A percentile compares a stretch with the other conserved stretches of the same genome.
Evolutionary conservation across 2,888 invertebrate genomes (phyloP).

Genomic region (Xylophagus ater): DNA sequence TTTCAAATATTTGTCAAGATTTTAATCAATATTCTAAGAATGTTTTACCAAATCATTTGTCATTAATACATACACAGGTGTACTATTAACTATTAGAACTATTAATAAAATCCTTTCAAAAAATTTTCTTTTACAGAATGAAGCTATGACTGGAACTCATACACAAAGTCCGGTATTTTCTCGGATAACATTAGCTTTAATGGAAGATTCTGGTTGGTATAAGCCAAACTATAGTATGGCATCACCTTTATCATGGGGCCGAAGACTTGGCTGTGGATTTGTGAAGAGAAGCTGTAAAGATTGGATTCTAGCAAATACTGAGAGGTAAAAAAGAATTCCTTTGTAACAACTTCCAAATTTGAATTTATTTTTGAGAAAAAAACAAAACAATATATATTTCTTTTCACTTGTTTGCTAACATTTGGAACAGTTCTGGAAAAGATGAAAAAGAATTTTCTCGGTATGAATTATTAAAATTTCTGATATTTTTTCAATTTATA

Average conservation of each 20-base stretch:
- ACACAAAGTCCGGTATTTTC: slow-evolving; percentile 97
- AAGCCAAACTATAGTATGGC: slow-evolving; percentile 81
- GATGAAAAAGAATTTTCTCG: neutral
- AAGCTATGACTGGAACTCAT: slow-evolving; percentile 99
- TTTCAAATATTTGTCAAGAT: too few species aligned
- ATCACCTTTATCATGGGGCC: slow-evolving; percentile 82
- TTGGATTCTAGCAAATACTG: slow-evolving; percentile 77
- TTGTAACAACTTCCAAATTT: neutral
- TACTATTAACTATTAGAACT: too few species aligned
- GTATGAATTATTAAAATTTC: too few species aligned
- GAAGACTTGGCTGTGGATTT: slow-evolving; percentile 83
- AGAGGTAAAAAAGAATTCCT: slow-evolving; percentile 42
- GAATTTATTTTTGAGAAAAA: neutral
- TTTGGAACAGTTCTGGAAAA: neutral
- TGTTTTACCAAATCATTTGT: too few species aligned
- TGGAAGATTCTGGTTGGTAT: slow-evolving; percentile 99
- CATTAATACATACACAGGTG: too few species aligned
- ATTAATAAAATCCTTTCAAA: neutral
- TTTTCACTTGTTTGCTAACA: neutral
- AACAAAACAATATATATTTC: neutral
- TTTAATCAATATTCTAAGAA: too few species aligned
- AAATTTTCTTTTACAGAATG: slow-evolving; percentile 55
- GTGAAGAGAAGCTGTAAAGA: slow-evolving; percentile 90
- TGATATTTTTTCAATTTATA: too few species aligned
- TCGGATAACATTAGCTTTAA: slow-evolving; percentile 82